Conservation (phyloP, 2,888 invertebrate genomes). For the Calliscelio sp. region DNA sequence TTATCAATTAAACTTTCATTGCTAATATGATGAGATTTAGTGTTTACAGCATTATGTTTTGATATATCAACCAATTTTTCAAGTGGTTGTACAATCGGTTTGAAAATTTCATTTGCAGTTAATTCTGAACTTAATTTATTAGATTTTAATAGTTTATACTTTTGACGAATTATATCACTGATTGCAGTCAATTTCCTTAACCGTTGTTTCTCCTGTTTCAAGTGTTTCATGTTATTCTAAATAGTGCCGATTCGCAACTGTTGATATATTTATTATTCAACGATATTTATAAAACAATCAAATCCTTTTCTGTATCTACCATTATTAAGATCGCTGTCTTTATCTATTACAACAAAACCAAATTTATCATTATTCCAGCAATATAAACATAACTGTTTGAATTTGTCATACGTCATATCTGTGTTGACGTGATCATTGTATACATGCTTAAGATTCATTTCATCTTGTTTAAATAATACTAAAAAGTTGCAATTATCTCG, state of each 20-base stretch:
- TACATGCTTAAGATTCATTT: constrained; percentile 70
- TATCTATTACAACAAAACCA: constrained; percentile 74
- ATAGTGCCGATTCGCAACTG: not conserved
- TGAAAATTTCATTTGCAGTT: constrained; percentile 4
- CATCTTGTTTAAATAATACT: constrained; percentile 71
- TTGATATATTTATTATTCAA: not conserved
- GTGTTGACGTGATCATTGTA: constrained; percentile 52
- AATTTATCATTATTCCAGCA: constrained; percentile 75
- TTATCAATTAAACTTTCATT: too few relatives aligned
- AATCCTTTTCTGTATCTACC: constrained; percentile 71
- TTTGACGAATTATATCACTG: constrained; percentile 69
- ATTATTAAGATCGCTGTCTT: constrained; percentile 71
- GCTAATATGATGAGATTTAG: too few relatives aligned
- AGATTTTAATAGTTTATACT: constrained; percentile 33
- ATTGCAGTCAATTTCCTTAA: constrained; percentile 51
- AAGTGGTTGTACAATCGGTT: not conserved
- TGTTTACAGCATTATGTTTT: too few relatives aligned
- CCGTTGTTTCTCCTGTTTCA: constrained; percentile 19
- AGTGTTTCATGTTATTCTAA: constrained; percentile 46
- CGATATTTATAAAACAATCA: constrained; percentile 39
- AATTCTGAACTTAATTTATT: not conserved
- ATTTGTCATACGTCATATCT: constrained; percentile 57
- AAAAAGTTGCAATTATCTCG: constrained; percentile 75
- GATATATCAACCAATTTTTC: too few relatives aligned
- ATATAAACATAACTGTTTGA: constrained; percentile 49